These are phyloP conservation scores for Parus major DNA, from an alignment of 2,113 vertebrate species.

Conservation along the genomic window DNA sequence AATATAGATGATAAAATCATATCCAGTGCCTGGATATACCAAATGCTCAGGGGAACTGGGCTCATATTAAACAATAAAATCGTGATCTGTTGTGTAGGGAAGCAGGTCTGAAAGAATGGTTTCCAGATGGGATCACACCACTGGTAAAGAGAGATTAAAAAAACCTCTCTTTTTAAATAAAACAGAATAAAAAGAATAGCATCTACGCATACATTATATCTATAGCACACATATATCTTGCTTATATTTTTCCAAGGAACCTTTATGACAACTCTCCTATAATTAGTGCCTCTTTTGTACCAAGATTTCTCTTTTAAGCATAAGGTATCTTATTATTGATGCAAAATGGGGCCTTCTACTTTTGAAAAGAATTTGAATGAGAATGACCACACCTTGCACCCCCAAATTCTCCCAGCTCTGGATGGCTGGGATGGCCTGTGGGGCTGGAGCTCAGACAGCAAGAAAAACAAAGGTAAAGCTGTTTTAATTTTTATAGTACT, in stretches of 20 bases:
- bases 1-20: conserved; percentile 68
- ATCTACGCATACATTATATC: not conserved
- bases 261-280: not conserved
- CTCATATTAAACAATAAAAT: conserved; percentile 61
- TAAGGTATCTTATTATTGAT: not conserved
- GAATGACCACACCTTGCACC: not conserved
- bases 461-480: conserved; percentile 5
- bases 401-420: not conserved
- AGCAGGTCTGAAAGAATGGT: conserved; percentile 44
- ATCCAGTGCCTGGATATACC: conserved; percentile 44
- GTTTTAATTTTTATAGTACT: conserved; percentile 5
- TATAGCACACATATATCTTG: not conserved
- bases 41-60: conserved; percentile 42
- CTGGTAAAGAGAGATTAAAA: not conserved
- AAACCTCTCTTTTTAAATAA: not conserved
- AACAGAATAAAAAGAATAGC: not conserved
- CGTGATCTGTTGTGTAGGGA: conserved; percentile 62
- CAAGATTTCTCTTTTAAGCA: not conserved
- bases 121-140: conserved; percentile 71
- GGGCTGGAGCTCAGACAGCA: not conserved
- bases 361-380: not conserved
- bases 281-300: not conserved
- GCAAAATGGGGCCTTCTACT: not conserved
- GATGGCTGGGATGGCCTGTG: not conserved
- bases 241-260: not conserved